These are phyloP conservation scores for Oryzias melastigma DNA, from an alignment of 2,113 vertebrate genomes.

Conservation along the genomic window DNA sequence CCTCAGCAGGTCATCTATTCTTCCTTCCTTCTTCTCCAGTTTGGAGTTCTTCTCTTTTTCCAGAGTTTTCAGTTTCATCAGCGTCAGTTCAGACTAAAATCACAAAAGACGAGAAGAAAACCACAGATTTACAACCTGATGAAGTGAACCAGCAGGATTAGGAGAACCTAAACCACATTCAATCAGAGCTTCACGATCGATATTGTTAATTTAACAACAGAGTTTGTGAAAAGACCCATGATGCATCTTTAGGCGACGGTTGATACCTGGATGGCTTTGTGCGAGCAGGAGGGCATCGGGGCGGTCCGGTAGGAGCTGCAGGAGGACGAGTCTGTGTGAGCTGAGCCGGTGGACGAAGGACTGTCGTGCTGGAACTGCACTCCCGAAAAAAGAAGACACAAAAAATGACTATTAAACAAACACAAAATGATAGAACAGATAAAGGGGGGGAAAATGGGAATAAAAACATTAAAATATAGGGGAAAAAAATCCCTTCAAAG, in stretches of 20 bases:
- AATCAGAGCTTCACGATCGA: no score
- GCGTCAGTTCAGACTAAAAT: slow-evolving; percentile 89
- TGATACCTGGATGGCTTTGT: slow-evolving; percentile 92
- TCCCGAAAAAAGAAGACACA: slow-evolving; percentile 7
- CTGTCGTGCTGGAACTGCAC: slow-evolving; percentile 88
- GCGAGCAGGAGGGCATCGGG: slow-evolving; percentile 66
- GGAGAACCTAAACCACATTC: no score
- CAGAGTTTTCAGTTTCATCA: slow-evolving; percentile 92
- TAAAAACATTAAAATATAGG: no score
- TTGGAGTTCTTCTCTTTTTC: slow-evolving; percentile 95
- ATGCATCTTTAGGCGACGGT: not conserved
- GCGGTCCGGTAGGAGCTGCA: slow-evolving; percentile 80
- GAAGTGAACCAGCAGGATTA: no score
- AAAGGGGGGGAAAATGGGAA: no score
- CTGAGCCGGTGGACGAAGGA: slow-evolving; percentile 87
- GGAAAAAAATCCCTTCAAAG: no score
- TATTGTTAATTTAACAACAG: no score
- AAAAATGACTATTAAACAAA: no score
- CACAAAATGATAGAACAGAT: no score
- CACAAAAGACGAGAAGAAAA: slow-evolving; percentile 11
- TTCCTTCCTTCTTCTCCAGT: slow-evolving; percentile 94
- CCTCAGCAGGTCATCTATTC: slow-evolving; percentile 94
- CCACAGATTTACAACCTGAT: not conserved
- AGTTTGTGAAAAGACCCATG: no score
- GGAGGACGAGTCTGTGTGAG: slow-evolving; percentile 90